A percentile compares a stretch with the other conserved stretches of the same genome.
Evolutionary conservation across 2,113 vertebrate genomes (phyloP).

Genomic region (Zingel zingel): DNA sequence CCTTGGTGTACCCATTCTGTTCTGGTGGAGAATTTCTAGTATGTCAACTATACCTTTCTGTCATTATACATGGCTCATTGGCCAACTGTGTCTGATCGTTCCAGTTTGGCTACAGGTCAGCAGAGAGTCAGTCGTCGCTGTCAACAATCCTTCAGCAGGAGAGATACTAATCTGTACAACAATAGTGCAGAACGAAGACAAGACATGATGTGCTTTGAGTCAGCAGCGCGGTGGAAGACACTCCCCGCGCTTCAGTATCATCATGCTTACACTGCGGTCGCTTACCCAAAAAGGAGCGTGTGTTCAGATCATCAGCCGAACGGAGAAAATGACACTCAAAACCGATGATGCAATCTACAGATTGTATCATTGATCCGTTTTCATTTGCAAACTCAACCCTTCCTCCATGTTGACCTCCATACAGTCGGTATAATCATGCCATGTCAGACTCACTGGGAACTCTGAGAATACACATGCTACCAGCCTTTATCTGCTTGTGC

Average conservation of each 20-base stretch:
- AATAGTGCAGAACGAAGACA: slow-evolving; percentile 14
- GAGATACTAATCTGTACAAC: slow-evolving; percentile 12
- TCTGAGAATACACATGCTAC: not conserved
- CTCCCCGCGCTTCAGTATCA: not conserved
- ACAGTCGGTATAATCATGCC: not conserved
- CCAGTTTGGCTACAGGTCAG: not conserved
- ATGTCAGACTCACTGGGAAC: too few relatives aligned
- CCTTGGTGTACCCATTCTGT: not conserved
- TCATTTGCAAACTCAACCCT: not conserved
- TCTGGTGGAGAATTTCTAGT: too few relatives aligned
- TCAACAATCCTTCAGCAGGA: not conserved
- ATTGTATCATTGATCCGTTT: not conserved
- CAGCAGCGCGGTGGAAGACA: not conserved
- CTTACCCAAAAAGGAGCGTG: not conserved
- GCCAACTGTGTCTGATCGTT: not conserved
- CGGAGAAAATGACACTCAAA: not conserved
- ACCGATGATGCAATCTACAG: not conserved
- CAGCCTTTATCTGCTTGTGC: not conserved
- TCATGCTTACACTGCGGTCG: not conserved
- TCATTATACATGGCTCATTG: not conserved
- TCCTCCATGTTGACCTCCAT: not conserved
- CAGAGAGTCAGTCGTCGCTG: not conserved
- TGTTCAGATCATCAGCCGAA: not conserved
- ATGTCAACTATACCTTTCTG: not conserved
- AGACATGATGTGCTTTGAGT: slow-evolving; percentile 10